Evolutionary conservation across 2,113 vertebrate species (phyloP), one percentile per base, ranked within the genome.

Genomic region (human): DNA sequence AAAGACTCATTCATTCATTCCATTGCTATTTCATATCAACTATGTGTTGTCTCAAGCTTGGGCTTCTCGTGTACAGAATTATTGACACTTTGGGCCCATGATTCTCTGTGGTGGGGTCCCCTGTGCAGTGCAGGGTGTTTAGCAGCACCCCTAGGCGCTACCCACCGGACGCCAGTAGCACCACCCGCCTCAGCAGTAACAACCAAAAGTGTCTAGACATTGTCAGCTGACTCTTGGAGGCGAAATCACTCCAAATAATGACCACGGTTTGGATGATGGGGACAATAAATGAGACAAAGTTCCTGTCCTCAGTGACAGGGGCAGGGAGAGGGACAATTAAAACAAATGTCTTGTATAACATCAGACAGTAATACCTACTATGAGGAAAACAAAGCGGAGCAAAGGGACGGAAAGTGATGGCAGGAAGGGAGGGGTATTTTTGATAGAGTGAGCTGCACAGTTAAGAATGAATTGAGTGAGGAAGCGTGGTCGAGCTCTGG

Each of bases 71-170:
- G 0, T 64, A n/a, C 17, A 2, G 66, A 27, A 5, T 16, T 6
- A 11, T 1, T 35, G 64, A 23, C 30, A 8, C 25, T 16, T 25
- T 13, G 2, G 59, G 32, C 17, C 55, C 43, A 17, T 1, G 11
- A 4, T 18, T 52, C 52, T 35, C 20, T 43, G 10, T 6, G 2
- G 18, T 0, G 23, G 70, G 40, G 55, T 27, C 59, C 8, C 45
- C 45, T 59, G 55, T 0, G 8, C 45, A 10, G 2, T 23, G 5
- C 0, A 30, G 43, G 66, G 2, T 1, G 5, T 27, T 8, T 3
- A 8, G 18, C 40, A 22, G 43, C 13, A 14, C 8, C 72, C 27
- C 14, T 64, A 43, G 59, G 68, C 10, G 50, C 40, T 3, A 5
- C 17, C 57, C n/a, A 10, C 10, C 1, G 14, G 11, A 13, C 3